These are phyloP conservation scores for Fistularia commersonii DNA, from an alignment of 2,797 vertebrate genomes.

Conservation along the genomic window DNA sequence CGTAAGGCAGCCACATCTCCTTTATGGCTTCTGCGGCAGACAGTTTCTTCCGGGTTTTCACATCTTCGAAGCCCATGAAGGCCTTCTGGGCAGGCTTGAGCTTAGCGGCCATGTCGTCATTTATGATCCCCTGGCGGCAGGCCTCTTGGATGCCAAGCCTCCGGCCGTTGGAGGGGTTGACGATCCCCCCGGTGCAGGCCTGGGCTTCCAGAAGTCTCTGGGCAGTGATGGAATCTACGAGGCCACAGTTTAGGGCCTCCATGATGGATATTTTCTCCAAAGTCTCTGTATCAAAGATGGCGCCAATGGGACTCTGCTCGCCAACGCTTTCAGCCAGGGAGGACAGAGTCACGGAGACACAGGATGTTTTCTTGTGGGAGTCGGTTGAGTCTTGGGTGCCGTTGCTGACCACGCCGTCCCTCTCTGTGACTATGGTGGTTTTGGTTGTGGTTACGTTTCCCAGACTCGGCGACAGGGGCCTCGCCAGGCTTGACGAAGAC, in stretches of 20 bases:
- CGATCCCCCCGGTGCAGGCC: slow-evolving; percentile 91
- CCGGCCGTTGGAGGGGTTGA: slow-evolving; percentile 85
- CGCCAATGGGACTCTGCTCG: slow-evolving; percentile 88
- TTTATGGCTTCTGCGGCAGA: slow-evolving; percentile 90
- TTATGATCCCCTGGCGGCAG: slow-evolving; percentile 76
- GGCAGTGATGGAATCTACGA: slow-evolving; percentile 89
- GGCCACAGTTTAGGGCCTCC: slow-evolving; percentile 83
- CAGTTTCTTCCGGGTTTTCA: slow-evolving; percentile 86
- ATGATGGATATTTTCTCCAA: slow-evolving; percentile 89
- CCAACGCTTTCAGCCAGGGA: slow-evolving; percentile 74
- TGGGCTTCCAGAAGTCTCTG: slow-evolving; percentile 94
- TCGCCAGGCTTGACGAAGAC: slow-evolving; percentile 26
- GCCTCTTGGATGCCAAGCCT: slow-evolving; percentile 87
- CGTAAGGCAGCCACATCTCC: slow-evolving; percentile 93
- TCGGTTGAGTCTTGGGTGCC: slow-evolving; percentile 63
- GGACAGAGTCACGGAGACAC: slow-evolving; percentile 72
- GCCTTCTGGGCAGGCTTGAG: slow-evolving; percentile 94
- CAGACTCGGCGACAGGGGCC: slow-evolving; percentile 38
- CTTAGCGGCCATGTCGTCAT: slow-evolving; percentile 81
- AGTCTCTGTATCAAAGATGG: slow-evolving; percentile 90
- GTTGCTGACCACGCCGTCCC: slow-evolving; percentile 1
- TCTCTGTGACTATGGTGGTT: slow-evolving; percentile 44
- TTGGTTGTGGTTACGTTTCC: slow-evolving; percentile 52
- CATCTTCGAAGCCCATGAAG: slow-evolving; percentile 88
- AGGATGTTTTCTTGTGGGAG: slow-evolving; percentile 59